A percentile compares a stretch with the other conserved stretches of the same genome.
These are phyloP conservation scores for Amphibalanus amphitrite DNA, from an alignment of 1,140 invertebrate genomes.

Conservation along the genomic window DNA sequence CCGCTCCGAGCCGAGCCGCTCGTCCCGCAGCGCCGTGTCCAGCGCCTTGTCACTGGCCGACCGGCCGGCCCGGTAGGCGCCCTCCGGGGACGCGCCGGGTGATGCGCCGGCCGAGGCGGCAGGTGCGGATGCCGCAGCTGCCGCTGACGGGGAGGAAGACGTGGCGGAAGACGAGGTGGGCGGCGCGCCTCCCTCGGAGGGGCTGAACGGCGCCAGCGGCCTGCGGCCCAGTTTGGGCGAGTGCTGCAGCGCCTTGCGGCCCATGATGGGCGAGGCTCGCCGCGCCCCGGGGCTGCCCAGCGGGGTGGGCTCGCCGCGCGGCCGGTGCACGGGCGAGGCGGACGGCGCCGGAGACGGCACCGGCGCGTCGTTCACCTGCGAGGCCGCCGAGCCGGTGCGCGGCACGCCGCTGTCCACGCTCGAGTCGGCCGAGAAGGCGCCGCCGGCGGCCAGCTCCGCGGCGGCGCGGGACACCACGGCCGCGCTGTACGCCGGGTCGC, in stretches of 20 bases:
- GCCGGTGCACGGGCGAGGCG: not conserved
- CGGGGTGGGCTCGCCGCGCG: conserved; percentile 9
- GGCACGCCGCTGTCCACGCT: not conserved
- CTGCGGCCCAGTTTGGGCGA: no score
- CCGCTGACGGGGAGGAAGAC: no score
- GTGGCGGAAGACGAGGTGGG: no score
- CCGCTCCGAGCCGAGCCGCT: conserved; percentile 2
- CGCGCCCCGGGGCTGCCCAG: conserved; percentile 18
- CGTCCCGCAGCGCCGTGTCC: no score
- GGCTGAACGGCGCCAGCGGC: no score
- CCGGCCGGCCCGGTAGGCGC: no score
- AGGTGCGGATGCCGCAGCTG: no score
- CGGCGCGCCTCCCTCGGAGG: no score
- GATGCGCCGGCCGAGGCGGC: no score
- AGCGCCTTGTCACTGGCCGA: no score
- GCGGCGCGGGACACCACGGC: conserved; percentile 13
- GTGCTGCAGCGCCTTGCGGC: no score
- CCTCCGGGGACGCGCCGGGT: no score
- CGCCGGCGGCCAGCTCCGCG: conserved; percentile 8
- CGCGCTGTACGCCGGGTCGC: conserved; percentile 14
- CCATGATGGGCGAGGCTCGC: not conserved
- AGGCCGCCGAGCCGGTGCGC: not conserved
- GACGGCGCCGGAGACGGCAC: conserved; percentile 10
- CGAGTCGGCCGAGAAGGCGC: not conserved
- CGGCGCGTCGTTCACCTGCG: conserved; percentile 7